Percentiles rank a stretch among this genome's conserved stretches.
phyloP scores from a whole-genome alignment of 2,888 invertebrate species.

The Reticulitermes lucifugus region DNA sequence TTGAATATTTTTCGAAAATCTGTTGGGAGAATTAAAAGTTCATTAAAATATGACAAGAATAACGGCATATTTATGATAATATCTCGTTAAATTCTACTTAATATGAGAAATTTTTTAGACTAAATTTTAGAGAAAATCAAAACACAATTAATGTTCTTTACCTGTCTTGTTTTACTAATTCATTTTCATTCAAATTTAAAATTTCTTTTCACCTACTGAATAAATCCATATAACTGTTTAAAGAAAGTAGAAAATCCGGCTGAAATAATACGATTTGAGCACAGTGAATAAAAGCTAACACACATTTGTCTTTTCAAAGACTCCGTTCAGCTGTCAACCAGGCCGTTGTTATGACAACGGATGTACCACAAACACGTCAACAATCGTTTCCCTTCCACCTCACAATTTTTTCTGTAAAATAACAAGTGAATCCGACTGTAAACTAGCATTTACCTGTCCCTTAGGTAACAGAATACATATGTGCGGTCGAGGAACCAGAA shows the following conservation, averaged over 20 bases:
- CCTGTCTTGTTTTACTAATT: no score
- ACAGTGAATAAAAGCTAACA: background rate
- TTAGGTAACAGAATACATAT: slow-evolving; percentile 1
- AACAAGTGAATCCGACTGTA: background rate
- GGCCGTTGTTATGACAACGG: slow-evolving; percentile 34
- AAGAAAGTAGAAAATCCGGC: background rate
- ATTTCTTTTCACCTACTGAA: background rate
- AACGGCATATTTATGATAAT: no score
- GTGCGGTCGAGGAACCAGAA: background rate
- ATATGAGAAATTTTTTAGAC: no score
- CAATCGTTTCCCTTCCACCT: background rate
- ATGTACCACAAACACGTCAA: slow-evolving; percentile 36
- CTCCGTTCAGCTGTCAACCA: slow-evolving; percentile 31
- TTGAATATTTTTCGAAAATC: no score
- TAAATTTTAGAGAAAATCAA: no score
- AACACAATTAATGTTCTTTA: no score
- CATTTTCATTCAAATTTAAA: background rate
- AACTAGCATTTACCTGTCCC: slow-evolving; percentile 12
- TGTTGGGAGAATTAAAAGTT: no score
- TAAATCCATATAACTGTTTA: background rate
- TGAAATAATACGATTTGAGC: background rate
- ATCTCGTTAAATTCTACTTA: no score
- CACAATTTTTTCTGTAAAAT: background rate
- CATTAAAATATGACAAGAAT: no score
- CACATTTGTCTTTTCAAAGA: slow-evolving; percentile 1